Evolutionary conservation across 2,888 invertebrate genomes (phyloP).

Genomic region (Sphecodes monilicornis): DNA sequence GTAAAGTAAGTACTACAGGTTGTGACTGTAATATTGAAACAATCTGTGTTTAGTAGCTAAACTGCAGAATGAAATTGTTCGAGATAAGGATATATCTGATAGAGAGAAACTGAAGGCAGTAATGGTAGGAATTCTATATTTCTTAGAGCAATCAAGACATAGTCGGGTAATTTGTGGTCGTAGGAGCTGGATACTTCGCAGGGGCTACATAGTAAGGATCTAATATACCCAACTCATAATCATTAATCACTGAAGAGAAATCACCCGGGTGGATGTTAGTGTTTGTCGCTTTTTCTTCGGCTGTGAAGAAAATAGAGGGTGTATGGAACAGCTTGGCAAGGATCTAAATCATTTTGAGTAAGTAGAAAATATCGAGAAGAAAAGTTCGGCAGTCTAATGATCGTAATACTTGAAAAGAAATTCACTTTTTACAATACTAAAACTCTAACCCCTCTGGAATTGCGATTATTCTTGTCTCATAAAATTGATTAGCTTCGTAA

Average conservation of each 20-base stretch:
- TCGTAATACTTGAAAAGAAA: neutral
- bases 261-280: constrained; percentile 49
- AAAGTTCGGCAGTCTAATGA: neutral
- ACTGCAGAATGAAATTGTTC: neutral
- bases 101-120: constrained; percentile 40
- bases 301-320: constrained; percentile 23
- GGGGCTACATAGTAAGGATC: constrained; percentile 74
- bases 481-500: neutral
- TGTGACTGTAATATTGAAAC: neutral
- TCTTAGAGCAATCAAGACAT: constrained; percentile 78
- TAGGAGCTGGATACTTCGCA: constrained; percentile 58
- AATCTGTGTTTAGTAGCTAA: neutral
- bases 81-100: neutral
- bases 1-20: neutral
- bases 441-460: neutral
- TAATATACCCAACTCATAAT: constrained; percentile 83
- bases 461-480: neutral
- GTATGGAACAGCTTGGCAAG: constrained; percentile 16
- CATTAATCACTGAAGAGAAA: constrained; percentile 81
- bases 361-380: neutral
- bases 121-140: constrained; percentile 53
- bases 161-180: constrained; percentile 77
- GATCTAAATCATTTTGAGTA: constrained; percentile 24
- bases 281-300: constrained; percentile 52
- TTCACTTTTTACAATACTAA: neutral